A percentile compares a stretch with the other conserved stretches of the same genome.
Evolutionary conservation across 2,113 vertebrate species (phyloP).

Genomic region (Myotis lucifugus): DNA sequence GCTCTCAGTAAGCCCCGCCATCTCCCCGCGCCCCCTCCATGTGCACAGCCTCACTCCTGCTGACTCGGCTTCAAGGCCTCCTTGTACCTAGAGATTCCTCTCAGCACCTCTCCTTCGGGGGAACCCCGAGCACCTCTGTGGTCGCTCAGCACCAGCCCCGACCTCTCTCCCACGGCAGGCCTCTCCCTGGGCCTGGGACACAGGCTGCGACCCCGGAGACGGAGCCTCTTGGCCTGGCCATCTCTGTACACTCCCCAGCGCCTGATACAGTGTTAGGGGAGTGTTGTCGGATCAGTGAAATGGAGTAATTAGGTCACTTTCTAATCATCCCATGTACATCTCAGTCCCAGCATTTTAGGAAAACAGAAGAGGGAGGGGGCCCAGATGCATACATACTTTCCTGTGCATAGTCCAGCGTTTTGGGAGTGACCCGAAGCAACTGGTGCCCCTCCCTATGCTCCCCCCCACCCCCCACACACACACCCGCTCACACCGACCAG

Average conservation of each 20-base stretch:
- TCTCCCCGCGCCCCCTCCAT: accelerated
- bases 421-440: not conserved
- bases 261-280: not conserved
- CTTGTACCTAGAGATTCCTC: not conserved
- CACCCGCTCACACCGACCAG: not conserved
- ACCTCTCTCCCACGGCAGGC: not conserved
- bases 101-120: not conserved
- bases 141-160: not conserved
- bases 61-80: not conserved
- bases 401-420: not conserved
- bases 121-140: not conserved
- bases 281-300: not conserved
- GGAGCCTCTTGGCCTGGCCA: not conserved
- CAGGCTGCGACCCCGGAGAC: not conserved
- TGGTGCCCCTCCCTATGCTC: no score
- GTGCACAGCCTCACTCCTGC: no score
- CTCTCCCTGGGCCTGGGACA: not conserved
- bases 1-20: not conserved
- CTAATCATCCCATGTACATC: not conserved
- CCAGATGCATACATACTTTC: not conserved
- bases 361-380: not conserved
- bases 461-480: no score
- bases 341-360: not conserved
- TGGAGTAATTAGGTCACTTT: not conserved
- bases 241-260: not conserved